Conservation (phyloP, 2,888 invertebrate species). For the Ypsolopha scabrella region DNA sequence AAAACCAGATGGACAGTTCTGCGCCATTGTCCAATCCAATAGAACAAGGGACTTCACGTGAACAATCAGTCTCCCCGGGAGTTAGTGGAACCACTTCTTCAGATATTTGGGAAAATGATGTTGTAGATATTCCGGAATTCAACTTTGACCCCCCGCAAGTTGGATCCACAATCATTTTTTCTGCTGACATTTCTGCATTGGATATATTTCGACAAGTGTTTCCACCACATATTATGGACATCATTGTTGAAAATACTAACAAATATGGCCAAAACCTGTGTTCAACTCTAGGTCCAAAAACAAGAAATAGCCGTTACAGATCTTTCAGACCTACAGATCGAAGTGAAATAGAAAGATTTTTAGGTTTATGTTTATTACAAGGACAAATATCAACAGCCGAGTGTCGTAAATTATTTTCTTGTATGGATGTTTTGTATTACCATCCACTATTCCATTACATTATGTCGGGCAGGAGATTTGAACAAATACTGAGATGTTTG, state of each 20-base stretch:
- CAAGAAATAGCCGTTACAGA: slow-evolving; percentile 5
- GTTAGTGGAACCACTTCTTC: too few species aligned
- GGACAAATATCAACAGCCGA: background rate
- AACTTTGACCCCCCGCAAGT: too few species aligned
- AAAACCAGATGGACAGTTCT: too few species aligned
- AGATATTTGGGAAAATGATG: too few species aligned
- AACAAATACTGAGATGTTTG: background rate
- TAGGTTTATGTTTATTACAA: background rate
- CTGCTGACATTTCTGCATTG: background rate
- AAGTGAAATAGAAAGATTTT: background rate
- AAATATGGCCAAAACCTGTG: slow-evolving; percentile 6
- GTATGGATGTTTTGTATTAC: background rate
- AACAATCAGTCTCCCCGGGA: too few species aligned
- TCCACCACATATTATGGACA: slow-evolving; percentile 3
- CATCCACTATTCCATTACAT: background rate
- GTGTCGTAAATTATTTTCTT: background rate
- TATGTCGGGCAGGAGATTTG: background rate
- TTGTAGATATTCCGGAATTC: too few species aligned
- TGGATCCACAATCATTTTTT: too few species aligned
- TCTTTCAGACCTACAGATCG: slow-evolving; percentile 4
- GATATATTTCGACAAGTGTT: slow-evolving; percentile 6
- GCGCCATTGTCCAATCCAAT: too few species aligned
- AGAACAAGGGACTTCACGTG: too few species aligned
- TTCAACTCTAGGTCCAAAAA: slow-evolving; percentile 2
- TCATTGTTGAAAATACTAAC: slow-evolving; percentile 6